phyloP scores from a whole-genome alignment of 2,113 vertebrate species.

The Zapus hudsonius region DNA sequence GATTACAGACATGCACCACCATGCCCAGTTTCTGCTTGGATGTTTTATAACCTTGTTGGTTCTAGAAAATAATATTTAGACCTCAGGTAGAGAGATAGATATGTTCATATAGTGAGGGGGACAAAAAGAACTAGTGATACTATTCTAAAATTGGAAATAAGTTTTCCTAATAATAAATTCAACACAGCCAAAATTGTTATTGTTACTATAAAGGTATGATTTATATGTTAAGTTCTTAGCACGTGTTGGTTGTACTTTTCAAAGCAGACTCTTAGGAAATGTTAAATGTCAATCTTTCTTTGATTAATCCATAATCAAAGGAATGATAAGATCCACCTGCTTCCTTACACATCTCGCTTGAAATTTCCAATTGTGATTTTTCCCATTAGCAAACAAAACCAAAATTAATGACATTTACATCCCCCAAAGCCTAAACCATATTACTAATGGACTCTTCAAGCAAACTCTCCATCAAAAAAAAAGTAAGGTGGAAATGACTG shows the following conservation, averaged over 20 bases:
- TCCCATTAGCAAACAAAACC: conserved; percentile 85
- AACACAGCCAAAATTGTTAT: conserved; percentile 41
- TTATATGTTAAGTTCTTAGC: conserved; percentile 47
- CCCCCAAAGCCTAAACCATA: conserved; percentile 81
- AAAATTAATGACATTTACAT: conserved; percentile 84
- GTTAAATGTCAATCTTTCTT: conserved; percentile 75
- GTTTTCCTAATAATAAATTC: not conserved
- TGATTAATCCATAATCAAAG: no score
- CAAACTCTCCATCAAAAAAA: conserved; percentile 81
- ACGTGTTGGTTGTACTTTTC: conserved; percentile 68
- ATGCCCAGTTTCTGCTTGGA: not conserved
- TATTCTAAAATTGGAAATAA: not conserved
- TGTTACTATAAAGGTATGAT: conserved; percentile 26
- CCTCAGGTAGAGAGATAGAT: not conserved
- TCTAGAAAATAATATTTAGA: conserved; percentile 33
- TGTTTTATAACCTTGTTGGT: not conserved
- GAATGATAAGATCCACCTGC: conserved; percentile 82
- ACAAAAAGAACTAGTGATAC: conserved; percentile 13
- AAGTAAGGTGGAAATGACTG: conserved; percentile 86
- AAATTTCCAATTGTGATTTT: conserved; percentile 86
- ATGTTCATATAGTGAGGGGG: not conserved
- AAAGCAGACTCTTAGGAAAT: conserved; percentile 72
- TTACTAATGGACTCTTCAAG: conserved; percentile 85
- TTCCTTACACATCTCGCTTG: conserved; percentile 81
- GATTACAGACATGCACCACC: not conserved